These are phyloP conservation scores for Antrozous pallidus DNA, from an alignment of 2,797 vertebrate genomes.

Conservation along the genomic window DNA sequence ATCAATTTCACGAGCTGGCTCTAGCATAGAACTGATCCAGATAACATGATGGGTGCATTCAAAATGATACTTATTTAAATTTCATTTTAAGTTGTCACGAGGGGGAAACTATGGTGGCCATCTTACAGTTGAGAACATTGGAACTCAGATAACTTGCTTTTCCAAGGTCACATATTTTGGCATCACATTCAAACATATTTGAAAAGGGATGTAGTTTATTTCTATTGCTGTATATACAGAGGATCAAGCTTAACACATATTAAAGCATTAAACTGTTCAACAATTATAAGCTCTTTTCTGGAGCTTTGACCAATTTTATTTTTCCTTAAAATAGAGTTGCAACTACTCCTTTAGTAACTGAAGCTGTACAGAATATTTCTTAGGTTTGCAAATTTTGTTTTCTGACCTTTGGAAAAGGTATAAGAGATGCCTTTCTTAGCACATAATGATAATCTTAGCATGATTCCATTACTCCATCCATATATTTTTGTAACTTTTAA, in stretches of 20 bases:
- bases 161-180: background rate
- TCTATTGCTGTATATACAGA: background rate
- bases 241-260: background rate
- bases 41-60: background rate
- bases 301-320: background rate
- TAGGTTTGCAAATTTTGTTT: constrained; percentile 1
- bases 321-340: background rate
- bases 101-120: background rate
- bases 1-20: background rate
- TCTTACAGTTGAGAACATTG: background rate
- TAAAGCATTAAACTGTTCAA: background rate
- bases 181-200: background rate
- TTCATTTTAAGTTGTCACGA: background rate
- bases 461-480: background rate
- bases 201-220: background rate
- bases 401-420: background rate
- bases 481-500: constrained; percentile 55
- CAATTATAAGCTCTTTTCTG: background rate
- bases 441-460: background rate
- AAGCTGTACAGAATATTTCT: background rate
- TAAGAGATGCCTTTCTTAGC: background rate
- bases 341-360: background rate
- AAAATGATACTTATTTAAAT: background rate
- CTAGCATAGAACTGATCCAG: background rate
- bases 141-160: background rate